Conservation (phyloP, 2,888 invertebrate genomes). For the Acronicta leporina region DNA sequence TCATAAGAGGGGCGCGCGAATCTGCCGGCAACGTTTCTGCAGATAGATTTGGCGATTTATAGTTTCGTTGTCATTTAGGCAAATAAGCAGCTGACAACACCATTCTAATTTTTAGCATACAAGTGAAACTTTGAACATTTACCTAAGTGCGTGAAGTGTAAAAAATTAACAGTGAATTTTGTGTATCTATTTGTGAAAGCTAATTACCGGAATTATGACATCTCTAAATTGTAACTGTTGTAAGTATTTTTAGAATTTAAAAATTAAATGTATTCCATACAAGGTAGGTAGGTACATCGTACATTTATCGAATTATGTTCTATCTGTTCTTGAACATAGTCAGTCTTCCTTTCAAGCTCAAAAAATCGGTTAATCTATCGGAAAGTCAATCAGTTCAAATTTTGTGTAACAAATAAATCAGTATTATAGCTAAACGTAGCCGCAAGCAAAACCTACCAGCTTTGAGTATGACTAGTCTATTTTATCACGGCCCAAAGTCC, state of each 20-base stretch:
- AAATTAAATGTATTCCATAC: too few relatives aligned
- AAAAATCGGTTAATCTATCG: too few relatives aligned
- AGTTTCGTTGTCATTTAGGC: constrained; percentile 49
- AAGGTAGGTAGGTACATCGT: too few relatives aligned
- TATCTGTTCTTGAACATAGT: too few relatives aligned
- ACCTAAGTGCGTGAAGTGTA: neutral
- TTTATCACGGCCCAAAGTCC: constrained; percentile 43
- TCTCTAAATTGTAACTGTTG: constrained; percentile 26
- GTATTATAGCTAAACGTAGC: constrained; percentile 10
- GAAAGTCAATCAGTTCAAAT: too few relatives aligned
- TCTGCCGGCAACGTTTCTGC: constrained; percentile 57
- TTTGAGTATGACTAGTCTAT: constrained; percentile 44
- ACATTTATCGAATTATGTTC: too few relatives aligned
- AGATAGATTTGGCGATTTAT: constrained; percentile 53
- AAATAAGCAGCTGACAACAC: constrained; percentile 6
- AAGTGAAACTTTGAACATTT: neutral
- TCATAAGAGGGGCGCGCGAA: constrained; percentile 58
- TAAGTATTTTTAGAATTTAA: constrained; percentile 20
- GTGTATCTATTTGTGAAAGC: neutral
- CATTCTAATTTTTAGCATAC: neutral
- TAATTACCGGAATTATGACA: constrained; percentile 20
- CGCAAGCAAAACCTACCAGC: constrained; percentile 19
- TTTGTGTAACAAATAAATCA: constrained; percentile 24
- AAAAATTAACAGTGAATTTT: constrained; percentile 23
- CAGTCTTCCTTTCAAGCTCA: too few relatives aligned